Percentiles rank a stretch among this genome's conserved stretches.
Conservation (phyloP, 2,888 invertebrate genomes). For the Platycheirus albimanus region DNA sequence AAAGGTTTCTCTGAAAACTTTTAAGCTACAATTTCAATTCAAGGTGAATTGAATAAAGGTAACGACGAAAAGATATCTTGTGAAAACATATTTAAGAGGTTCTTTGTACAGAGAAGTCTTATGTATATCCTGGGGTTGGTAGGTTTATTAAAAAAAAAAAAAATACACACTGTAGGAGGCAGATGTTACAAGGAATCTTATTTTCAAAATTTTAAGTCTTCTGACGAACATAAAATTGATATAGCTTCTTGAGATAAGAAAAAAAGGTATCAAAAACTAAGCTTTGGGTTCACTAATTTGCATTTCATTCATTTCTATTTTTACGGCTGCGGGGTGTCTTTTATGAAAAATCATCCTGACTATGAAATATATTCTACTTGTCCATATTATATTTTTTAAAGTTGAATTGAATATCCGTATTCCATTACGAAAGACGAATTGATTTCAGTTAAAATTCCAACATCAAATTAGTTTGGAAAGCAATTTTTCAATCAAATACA, state of each 20-base stretch:
- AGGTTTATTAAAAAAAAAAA: conserved; percentile 5
- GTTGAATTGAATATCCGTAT: too few species aligned
- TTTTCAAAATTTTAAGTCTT: not conserved
- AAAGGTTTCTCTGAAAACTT: conserved; percentile 1
- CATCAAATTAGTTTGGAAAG: conserved; percentile 10
- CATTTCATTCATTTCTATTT: too few species aligned
- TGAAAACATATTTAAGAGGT: not conserved
- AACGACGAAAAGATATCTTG: not conserved
- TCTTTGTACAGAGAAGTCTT: not conserved
- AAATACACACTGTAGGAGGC: too few species aligned
- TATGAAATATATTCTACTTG: too few species aligned
- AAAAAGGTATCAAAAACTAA: too few species aligned
- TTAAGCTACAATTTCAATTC: conserved; percentile 27
- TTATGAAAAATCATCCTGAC: too few species aligned
- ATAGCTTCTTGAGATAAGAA: too few species aligned
- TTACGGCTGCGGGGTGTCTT: too few species aligned
- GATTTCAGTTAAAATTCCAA: not conserved
- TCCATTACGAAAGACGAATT: conserved; percentile 5
- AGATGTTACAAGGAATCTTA: conserved; percentile 14
- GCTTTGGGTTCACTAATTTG: too few species aligned
- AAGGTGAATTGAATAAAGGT: conserved; percentile 12
- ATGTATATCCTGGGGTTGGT: not conserved
- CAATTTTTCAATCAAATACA: conserved; percentile 37
- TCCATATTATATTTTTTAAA: too few species aligned
- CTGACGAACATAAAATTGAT: too few species aligned